Conservation (phyloP, 2,113 vertebrate species). For the Scatophagus argus region DNA sequence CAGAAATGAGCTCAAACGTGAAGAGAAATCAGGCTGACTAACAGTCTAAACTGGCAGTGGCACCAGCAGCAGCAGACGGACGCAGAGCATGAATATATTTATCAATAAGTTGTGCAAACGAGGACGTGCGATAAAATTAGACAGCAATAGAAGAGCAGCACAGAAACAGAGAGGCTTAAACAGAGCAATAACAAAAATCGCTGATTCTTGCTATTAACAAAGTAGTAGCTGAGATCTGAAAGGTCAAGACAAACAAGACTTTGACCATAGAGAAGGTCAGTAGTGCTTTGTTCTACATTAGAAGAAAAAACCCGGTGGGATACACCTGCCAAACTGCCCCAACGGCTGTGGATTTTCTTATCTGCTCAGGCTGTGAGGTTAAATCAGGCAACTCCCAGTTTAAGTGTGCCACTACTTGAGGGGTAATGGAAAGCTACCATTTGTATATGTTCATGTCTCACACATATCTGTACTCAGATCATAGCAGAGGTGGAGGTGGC, state of each 20-base stretch:
- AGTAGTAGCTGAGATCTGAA: neutral
- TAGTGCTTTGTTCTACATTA: neutral
- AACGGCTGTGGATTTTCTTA: neutral
- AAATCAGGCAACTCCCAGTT: neutral
- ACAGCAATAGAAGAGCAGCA: slow-evolving; percentile 21
- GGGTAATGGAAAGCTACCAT: neutral
- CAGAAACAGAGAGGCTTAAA: neutral
- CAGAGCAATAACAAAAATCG: neutral
- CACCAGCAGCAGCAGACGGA: slow-evolving; percentile 28
- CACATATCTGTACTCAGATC: neutral
- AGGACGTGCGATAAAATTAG: slow-evolving; percentile 42
- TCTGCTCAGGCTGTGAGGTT: neutral
- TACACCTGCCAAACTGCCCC: neutral
- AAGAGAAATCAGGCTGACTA: slow-evolving; percentile 38
- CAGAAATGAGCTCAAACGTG: slow-evolving; percentile 32
- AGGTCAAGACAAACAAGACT: slow-evolving; percentile 10
- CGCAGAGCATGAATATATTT: slow-evolving; percentile 47
- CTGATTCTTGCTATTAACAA: slow-evolving; percentile 1
- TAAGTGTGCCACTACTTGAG: neutral
- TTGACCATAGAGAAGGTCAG: slow-evolving; percentile 15
- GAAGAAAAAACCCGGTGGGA: neutral
- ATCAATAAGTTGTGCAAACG: slow-evolving; percentile 37
- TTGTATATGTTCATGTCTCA: neutral
- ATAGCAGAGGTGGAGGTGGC: neutral
- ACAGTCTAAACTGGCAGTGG: slow-evolving; percentile 28